Evolutionary conservation across 2,888 invertebrate genomes (phyloP), one percentile per base, ranked within the genome.

Genomic region (Eupeodes latifasciatus): DNA sequence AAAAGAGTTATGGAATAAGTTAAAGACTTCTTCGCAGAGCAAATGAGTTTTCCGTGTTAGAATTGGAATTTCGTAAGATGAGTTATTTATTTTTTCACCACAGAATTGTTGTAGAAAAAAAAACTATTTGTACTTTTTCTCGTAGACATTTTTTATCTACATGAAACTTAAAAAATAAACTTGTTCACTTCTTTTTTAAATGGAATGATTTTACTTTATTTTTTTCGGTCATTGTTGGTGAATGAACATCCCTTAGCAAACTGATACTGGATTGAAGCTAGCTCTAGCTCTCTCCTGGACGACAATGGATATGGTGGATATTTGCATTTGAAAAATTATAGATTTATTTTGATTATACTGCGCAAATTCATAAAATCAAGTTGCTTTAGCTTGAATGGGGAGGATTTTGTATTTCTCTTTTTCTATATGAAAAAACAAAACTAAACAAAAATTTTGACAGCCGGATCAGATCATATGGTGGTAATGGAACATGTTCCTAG

Each of bases 331-430:
- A 44, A 61, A 47, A 55, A 77, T 67, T 76, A 64, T 84, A 27
- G 86, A 83, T 84, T 87, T 84, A 81, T 44, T 57, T 77, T 81
- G 47, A 19, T 72, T 59, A 40, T 34, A 84, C 87, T 87, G 87
- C 87, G 87, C 87, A 87, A 77, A 84, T 87, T 67, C 87, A 76
- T 44, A 16, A 53, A 76, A 57, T 66, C n/a, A 14, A 78, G 64
- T 61, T 51, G 57, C 62, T 74, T 69, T 5, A 3, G 40, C 40
- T 40, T 19, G 14, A 74, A 57, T 12, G 51, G 34, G 57, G 57
- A 40, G 77, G 40, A 14, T 16, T 49, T 40, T 61, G 27, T 27
- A 3, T 27, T 27, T 27, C 3, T 27, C 3, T 27, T 27, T 27
- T 27, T 27, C 27, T 27, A 47, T 6, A 12, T 14, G 19, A 9